Evolutionary conservation across 2,797 vertebrate genomes (phyloP).

Genomic region (Furcifer pardalis): DNA sequence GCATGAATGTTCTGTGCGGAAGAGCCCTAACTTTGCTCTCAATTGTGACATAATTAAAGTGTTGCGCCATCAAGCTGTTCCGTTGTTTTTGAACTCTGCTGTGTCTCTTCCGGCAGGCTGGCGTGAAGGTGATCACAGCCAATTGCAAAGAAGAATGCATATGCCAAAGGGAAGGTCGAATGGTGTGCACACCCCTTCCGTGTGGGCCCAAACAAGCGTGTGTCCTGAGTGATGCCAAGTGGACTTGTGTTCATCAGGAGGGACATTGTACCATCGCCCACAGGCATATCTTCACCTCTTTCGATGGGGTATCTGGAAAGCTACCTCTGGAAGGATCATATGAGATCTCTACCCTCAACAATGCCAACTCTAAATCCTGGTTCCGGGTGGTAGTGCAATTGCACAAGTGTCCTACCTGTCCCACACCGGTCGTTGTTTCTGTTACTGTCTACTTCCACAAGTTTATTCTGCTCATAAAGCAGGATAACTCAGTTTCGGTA

Average conservation of each 20-base stretch:
- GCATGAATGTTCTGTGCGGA: too few relatives aligned
- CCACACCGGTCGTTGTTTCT: slow-evolving; percentile 5
- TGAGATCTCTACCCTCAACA: slow-evolving; percentile 70
- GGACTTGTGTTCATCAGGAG: slow-evolving; percentile 58
- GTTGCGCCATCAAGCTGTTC: too few relatives aligned
- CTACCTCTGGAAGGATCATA: slow-evolving; percentile 63
- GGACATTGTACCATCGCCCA: slow-evolving; percentile 53
- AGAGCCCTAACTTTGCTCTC: too few relatives aligned
- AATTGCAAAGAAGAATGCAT: slow-evolving; percentile 69
- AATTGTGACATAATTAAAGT: too few relatives aligned
- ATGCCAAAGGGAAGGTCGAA: slow-evolving; percentile 67
- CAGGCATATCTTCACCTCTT: slow-evolving; percentile 65
- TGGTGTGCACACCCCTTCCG: slow-evolving; percentile 67
- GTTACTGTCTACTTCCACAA: slow-evolving; percentile 67
- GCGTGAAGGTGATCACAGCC: slow-evolving; percentile 8
- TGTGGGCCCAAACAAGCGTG: slow-evolving; percentile 67
- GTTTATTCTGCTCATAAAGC: slow-evolving; percentile 67
- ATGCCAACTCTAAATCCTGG: slow-evolving; percentile 62
- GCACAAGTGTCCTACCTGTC: slow-evolving; percentile 58
- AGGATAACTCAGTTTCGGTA: slow-evolving; percentile 68
- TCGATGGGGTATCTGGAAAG: slow-evolving; percentile 70
- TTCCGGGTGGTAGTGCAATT: slow-evolving; percentile 76
- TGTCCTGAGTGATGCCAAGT: slow-evolving; percentile 54
- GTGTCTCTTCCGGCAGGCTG: slow-evolving; percentile 17
- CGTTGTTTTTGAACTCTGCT: neutral